Evolutionary conservation across 92 coral and sea anemone species (phyloP), one percentile per base, ranked within the genome.

Genomic region (Siderastrea siderea): DNA sequence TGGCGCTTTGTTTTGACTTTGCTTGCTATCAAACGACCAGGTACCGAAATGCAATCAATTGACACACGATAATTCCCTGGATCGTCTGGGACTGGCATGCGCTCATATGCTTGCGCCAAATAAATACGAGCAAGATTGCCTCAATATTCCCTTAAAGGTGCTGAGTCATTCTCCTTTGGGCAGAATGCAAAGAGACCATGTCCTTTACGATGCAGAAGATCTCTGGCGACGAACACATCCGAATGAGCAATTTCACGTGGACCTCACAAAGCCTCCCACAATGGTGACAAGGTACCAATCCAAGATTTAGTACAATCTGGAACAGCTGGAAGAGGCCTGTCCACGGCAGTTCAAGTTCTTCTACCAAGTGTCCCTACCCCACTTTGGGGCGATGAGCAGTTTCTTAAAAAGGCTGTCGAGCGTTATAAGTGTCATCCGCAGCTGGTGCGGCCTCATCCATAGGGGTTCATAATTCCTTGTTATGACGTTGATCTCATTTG

Each of bases 401-500:
- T 93, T 60, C 77, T 93, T 6, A 60, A 70, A 60, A 69, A 51
- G 3, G 95, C 95, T 2, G 77, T 93, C 7, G 93, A 86, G 62
- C 89, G 95, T 4, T 93, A 93, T 78, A 74, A 90, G 54, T 89
- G 88, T 51, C 94, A 90, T 66, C 89, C 87, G 16, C 57, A 78
- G 60, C 74, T 93, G 10, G 91, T 91, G 53, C 84, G 83, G 70
- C 57, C 79, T 49, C 83, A 91, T 81, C 94, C 94, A 4, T 79
- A 87, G 1, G 57, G 80, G 45, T 93, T 91, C 58, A 79, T 91
- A n/a, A 94, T 93, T 44, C 94, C 96, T 44, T 93, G 96, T 71
- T 93, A 93, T 74, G 96, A 93, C 73, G 80, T 91, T 71, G 96
- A 93, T 47, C 96, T 93, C 47, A 66, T 93, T 77, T 93, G 96